A percentile compares a stretch with the other conserved stretches of the same genome.
Evolutionary conservation across 2,888 invertebrate genomes (phyloP).

Genomic region (Noctua janthina): DNA sequence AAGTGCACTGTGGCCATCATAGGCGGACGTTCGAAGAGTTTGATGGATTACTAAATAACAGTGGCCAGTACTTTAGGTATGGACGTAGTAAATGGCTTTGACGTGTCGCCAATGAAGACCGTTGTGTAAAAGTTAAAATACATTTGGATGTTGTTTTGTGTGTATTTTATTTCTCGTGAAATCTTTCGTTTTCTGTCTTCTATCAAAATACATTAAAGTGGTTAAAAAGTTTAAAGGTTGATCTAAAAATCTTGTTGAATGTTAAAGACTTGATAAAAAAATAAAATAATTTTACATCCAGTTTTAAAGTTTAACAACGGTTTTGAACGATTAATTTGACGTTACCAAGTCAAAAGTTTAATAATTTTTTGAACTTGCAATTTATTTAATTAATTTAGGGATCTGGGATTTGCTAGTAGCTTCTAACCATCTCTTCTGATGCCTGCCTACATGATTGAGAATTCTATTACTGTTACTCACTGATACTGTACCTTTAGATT

Average conservation of each 20-base stretch:
- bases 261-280: background rate
- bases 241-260: background rate
- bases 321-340: background rate
- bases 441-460: background rate
- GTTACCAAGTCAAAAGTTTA: background rate
- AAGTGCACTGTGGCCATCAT: constrained; percentile 2
- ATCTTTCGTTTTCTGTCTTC: too few relatives aligned
- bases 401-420: background rate
- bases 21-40: background rate
- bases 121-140: background rate
- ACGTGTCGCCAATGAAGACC: background rate
- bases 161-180: background rate
- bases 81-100: constrained; percentile 1
- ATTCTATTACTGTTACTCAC: background rate
- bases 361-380: background rate
- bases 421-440: background rate
- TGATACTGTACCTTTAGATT: background rate
- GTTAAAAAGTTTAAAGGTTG: background rate
- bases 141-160: background rate
- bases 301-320: background rate
- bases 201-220: background rate
- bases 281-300: background rate
- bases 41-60: constrained; percentile 21
- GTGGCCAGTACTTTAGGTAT: background rate
- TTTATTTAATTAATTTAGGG: background rate